Percentiles rank a stretch among this genome's conserved stretches.
Evolutionary conservation across 2,113 vertebrate species (phyloP).

Genomic region (Sturnus vulgaris): DNA sequence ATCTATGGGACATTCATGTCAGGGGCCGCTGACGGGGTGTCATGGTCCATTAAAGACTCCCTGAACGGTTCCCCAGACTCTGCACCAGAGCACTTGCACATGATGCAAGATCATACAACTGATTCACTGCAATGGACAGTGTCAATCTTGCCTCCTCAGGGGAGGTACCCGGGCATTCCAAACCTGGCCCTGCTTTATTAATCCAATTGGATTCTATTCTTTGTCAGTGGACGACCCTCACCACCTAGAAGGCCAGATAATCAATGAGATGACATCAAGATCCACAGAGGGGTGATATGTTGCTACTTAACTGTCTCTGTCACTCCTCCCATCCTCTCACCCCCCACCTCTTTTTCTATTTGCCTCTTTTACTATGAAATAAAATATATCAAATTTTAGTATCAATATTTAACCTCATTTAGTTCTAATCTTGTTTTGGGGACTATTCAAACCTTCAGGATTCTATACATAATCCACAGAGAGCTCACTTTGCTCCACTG

Average conservation of each 20-base stretch:
- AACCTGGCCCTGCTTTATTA: background rate
- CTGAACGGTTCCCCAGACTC: background rate
- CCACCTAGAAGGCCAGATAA: background rate
- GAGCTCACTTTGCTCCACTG: background rate
- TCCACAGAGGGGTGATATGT: background rate
- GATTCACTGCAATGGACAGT: too few relatives aligned
- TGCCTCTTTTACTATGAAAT: background rate
- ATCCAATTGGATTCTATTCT: background rate
- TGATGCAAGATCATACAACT: background rate
- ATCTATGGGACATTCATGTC: background rate
- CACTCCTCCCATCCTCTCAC: background rate
- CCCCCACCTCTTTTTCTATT: background rate
- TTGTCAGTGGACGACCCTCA: rapidly evolving
- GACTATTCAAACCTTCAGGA: background rate
- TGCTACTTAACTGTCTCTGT: background rate
- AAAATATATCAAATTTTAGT: background rate
- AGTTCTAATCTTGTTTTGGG: background rate
- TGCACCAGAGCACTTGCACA: background rate
- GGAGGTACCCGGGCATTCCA: too few relatives aligned
- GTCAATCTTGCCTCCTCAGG: background rate
- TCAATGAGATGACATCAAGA: background rate
- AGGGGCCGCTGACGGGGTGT: background rate
- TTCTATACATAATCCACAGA: background rate
- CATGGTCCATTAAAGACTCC: too few relatives aligned
- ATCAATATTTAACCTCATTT: background rate